These are phyloP conservation scores for Chelonia mydas DNA, from an alignment of 2,797 vertebrate species.

Conservation along the genomic window DNA sequence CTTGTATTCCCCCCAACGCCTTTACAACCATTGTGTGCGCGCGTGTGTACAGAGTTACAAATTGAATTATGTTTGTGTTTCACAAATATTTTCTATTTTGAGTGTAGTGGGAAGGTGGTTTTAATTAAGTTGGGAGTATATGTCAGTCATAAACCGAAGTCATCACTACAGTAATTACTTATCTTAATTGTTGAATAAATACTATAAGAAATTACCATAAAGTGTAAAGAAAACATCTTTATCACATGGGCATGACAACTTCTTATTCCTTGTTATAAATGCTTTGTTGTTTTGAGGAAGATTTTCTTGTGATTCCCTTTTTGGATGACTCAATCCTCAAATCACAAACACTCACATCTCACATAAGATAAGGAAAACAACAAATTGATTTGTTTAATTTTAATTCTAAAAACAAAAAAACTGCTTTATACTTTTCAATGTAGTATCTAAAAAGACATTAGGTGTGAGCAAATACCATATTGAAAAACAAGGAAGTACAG, in stretches of 20 bases:
- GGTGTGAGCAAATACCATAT: background rate
- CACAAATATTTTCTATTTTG: background rate
- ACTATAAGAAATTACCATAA: background rate
- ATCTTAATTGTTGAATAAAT: background rate
- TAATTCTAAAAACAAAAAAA: background rate
- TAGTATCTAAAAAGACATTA: background rate
- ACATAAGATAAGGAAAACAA: background rate
- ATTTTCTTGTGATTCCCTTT: background rate
- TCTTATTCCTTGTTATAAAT: background rate
- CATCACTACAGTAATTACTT: background rate
- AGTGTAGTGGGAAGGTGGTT: background rate
- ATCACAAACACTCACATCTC: background rate
- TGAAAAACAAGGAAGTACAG: background rate
- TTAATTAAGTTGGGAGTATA: background rate
- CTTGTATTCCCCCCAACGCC: background rate
- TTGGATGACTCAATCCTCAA: background rate
- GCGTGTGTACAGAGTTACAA: background rate
- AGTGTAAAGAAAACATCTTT: background rate
- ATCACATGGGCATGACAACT: background rate
- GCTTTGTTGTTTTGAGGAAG: background rate
- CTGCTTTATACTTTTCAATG: background rate
- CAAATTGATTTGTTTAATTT: background rate
- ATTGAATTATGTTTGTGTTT: background rate
- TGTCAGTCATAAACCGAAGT: background rate
- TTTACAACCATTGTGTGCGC: accelerated